Evolutionary conservation across 2,113 vertebrate genomes (phyloP).

Genomic region (Corvus cornix): DNA sequence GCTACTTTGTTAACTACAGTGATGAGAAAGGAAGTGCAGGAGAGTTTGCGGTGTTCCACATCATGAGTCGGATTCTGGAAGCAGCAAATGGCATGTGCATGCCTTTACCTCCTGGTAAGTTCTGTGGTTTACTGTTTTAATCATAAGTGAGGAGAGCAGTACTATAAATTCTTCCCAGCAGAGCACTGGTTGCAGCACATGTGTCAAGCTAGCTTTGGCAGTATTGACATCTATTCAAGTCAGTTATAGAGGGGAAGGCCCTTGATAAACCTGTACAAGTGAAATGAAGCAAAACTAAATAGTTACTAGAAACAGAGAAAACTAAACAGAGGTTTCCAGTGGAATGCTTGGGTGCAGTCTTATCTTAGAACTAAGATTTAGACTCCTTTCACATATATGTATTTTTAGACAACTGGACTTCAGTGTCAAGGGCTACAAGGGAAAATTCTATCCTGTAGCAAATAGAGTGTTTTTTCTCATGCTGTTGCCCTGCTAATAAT

Average conservation of each 20-base stretch:
- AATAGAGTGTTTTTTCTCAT: not conserved
- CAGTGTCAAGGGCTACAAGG: not conserved
- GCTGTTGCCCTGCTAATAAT: not conserved
- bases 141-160: not conserved
- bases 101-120: slow-evolving; percentile 91
- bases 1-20: slow-evolving; percentile 58
- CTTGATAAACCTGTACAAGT: not conserved
- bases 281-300: not conserved
- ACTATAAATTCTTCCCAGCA: not conserved
- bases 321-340: not conserved
- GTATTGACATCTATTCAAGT: not conserved
- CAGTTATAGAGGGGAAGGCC: not conserved
- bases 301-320: not conserved
- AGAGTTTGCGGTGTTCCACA: slow-evolving; percentile 84
- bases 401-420: not conserved
- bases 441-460: not conserved
- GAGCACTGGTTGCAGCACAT: not conserved
- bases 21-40: slow-evolving; percentile 72
- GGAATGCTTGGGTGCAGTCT: not conserved
- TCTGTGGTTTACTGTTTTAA: not conserved
- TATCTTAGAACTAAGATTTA: not conserved
- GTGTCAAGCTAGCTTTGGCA: not conserved
- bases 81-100: slow-evolving; percentile 83
- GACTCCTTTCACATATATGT: not conserved
- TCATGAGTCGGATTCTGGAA: slow-evolving; percentile 90